These are phyloP conservation scores for Acronicta psi DNA, from an alignment of 2,888 invertebrate genomes.

Conservation along the genomic window DNA sequence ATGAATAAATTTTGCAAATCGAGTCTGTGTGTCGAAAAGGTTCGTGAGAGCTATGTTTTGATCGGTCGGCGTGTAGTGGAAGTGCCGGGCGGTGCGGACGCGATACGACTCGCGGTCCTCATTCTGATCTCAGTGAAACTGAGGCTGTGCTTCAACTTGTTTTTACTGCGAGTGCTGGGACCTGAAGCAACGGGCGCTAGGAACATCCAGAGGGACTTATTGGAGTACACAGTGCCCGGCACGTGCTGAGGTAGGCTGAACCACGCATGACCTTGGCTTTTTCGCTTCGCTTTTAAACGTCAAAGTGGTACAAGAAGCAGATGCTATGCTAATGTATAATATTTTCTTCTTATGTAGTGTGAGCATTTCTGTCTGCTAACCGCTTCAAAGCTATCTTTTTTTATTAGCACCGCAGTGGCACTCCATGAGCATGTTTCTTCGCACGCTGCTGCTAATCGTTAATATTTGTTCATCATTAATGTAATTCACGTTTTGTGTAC, in stretches of 20 bases:
- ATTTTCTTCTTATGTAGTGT: constrained; percentile 34
- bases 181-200: constrained; percentile 57
- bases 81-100: constrained; percentile 82
- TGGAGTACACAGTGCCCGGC: constrained; percentile 66
- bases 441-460: constrained; percentile 43
- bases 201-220: constrained; percentile 60
- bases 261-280: constrained; percentile 70
- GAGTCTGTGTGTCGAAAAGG: constrained; percentile 87
- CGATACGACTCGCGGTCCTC: constrained; percentile 70
- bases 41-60: constrained; percentile 87
- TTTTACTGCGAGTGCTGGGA: constrained; percentile 57
- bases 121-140: constrained; percentile 72
- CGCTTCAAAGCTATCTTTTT: constrained; percentile 45
- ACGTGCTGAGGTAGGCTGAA: constrained; percentile 81
- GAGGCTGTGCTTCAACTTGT: constrained; percentile 67
- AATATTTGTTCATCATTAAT: constrained; percentile 44
- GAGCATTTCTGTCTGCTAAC: constrained; percentile 33
- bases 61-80: constrained; percentile 82
- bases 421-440: constrained; percentile 45
- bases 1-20: constrained; percentile 89
- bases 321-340: constrained; percentile 46
- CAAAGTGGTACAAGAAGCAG: constrained; percentile 53
- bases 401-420: constrained; percentile 44
- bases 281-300: constrained; percentile 62
- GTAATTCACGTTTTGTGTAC: constrained; percentile 31